phyloP scores from a whole-genome alignment of 2,888 invertebrate genomes.

The Clepsis dumicolana region DNA sequence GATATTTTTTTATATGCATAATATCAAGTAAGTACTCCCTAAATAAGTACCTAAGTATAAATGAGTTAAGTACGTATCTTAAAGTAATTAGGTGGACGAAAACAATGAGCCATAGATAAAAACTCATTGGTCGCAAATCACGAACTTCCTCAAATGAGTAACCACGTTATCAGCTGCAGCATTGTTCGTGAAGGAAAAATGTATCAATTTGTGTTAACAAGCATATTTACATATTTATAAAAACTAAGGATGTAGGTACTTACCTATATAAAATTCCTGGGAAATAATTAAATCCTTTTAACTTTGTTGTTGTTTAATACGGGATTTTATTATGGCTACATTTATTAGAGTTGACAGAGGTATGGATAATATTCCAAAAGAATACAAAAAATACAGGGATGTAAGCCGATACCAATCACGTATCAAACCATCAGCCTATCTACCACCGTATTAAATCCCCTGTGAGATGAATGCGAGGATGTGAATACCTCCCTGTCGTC shows the following conservation, averaged over 20 bases:
- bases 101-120: background rate
- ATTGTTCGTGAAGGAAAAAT: slow-evolving; percentile 18
- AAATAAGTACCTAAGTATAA: too few species aligned
- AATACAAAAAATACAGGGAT: background rate
- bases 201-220: slow-evolving; percentile 10
- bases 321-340: background rate
- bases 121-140: background rate
- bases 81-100: background rate
- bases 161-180: slow-evolving; percentile 17
- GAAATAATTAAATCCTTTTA: background rate
- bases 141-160: slow-evolving; percentile 34
- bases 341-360: slow-evolving; percentile 14
- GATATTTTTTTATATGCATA: too few species aligned
- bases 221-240: background rate
- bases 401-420: slow-evolving; percentile 36
- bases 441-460: slow-evolving; percentile 27
- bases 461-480: slow-evolving; percentile 27
- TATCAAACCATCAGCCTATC: slow-evolving; percentile 31
- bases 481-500: slow-evolving; percentile 4
- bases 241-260: background rate
- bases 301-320: background rate
- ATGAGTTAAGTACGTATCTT: background rate
- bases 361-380: background rate
- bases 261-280: background rate
- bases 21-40: too few species aligned